These are phyloP conservation scores for Pseudonaja textilis DNA, from an alignment of 2,113 vertebrate genomes.

Conservation along the genomic window DNA sequence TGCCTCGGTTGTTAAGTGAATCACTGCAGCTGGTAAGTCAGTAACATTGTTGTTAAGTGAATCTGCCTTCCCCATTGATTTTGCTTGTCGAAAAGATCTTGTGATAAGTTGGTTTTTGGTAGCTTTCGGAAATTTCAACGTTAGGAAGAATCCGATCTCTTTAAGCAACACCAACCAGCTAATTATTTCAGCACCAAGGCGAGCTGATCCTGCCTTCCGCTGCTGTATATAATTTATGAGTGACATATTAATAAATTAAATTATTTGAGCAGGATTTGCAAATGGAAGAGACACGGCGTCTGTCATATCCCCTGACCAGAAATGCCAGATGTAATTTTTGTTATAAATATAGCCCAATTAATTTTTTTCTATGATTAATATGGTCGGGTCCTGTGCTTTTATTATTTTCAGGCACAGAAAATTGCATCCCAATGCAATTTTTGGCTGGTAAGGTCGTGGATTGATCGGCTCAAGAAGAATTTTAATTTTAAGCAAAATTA, in stretches of 20 bases:
- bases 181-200: constrained; percentile 24
- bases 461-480: background rate
- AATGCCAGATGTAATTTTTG: constrained; percentile 19
- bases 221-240: background rate
- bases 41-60: too few relatives aligned
- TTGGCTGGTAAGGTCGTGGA: background rate
- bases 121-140: constrained; percentile 3
- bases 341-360: constrained; percentile 27
- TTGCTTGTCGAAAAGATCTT: too few relatives aligned
- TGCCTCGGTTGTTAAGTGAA: too few relatives aligned
- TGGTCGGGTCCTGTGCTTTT: background rate
- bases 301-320: constrained; percentile 9
- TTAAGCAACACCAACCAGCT: background rate
- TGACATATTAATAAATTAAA: constrained; percentile 3
- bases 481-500: background rate
- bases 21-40: too few relatives aligned
- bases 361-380: constrained; percentile 5
- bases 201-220: constrained; percentile 12
- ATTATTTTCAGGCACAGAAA: background rate
- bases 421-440: background rate
- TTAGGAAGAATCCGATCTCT: constrained; percentile 22
- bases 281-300: constrained; percentile 28
- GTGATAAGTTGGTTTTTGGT: too few relatives aligned
- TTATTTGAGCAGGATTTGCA: background rate
- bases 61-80: too few relatives aligned